Conservation (phyloP, 2,888 invertebrate species). For the Leptogaster cylindrica region DNA sequence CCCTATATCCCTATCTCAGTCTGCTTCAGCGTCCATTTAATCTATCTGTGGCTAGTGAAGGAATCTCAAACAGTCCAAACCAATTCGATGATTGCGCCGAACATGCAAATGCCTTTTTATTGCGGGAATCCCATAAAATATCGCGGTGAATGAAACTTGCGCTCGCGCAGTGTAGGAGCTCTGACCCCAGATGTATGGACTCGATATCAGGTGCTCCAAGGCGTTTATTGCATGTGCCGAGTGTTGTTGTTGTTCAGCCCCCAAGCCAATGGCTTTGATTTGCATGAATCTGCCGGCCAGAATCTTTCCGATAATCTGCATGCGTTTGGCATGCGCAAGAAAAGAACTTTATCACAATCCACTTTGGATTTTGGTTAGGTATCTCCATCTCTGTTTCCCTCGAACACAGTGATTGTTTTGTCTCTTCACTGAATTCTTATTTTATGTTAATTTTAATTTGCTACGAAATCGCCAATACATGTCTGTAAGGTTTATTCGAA, state of each 20-base stretch:
- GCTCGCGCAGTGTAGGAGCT: slow-evolving; percentile 30
- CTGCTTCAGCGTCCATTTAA: too few species aligned
- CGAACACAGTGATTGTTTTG: slow-evolving; percentile 8
- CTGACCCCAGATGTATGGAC: slow-evolving; percentile 32
- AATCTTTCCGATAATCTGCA: slow-evolving; percentile 33
- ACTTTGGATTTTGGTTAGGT: neutral
- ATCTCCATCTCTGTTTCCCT: slow-evolving; percentile 5
- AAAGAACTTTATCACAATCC: slow-evolving; percentile 24
- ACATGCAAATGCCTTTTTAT: neutral
- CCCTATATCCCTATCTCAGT: too few species aligned
- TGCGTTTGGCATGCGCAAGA: slow-evolving; percentile 29
- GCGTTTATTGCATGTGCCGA: slow-evolving; percentile 35
- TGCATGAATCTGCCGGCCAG: slow-evolving; percentile 29
- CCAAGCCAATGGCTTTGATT: slow-evolving; percentile 28
- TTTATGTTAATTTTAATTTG: slow-evolving; percentile 38
- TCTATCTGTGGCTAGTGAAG: too few species aligned
- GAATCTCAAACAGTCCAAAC: too few species aligned
- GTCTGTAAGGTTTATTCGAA: slow-evolving; percentile 5
- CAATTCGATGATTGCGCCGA: too few species aligned
- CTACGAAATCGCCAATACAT: slow-evolving; percentile 27
- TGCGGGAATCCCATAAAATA: slow-evolving; percentile 16
- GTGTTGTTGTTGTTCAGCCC: slow-evolving; percentile 28
- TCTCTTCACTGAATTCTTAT: slow-evolving; percentile 23
- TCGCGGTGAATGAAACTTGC: neutral
- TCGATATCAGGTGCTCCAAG: slow-evolving; percentile 31